Base-by-base conservation (phyloP, 2,797 vertebrate species). In the Bucorvus abyssinicus region DNA sequence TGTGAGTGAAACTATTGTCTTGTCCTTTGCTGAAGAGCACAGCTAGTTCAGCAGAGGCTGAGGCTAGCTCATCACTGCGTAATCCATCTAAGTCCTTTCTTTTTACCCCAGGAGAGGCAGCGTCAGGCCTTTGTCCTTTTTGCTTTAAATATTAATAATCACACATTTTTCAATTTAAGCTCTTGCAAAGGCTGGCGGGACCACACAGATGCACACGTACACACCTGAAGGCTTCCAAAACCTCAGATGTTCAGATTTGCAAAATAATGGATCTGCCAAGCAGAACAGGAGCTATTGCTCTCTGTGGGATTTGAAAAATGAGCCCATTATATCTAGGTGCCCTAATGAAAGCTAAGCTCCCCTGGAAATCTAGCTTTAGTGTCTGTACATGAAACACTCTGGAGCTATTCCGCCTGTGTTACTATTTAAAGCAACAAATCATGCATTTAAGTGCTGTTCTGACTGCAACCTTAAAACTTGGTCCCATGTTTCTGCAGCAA, bases 341-440 rank as follows among this genome's bases (percentile, higher is more conserved):
- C 76, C 77, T 95, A 84, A 92, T 59, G 90, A 95, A 93, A 95
- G 74, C 59, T 84, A 50, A 82, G 59, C 56, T 95, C 36, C 79
- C 57, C 49, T 92, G 69, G 55, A 93, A 94, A 89, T 90, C 85
- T 91, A 29, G 79, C 42, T 94, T 78, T 88, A 79, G 75, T 74
- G 70, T 86, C 75, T 77, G 26, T 59, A 34, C 84, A 38, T 87
- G 81, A 94, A 94, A 77, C 32, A 18, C 47, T 78, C 32, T 24
- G 63, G 74, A 59, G 1, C 81, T 56, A 69, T 60, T 95, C 74
- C 52, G 67, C 59, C 23, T 76, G 26, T 63, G 50, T 81, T 90
- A 59, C 83, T 94, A 32, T 92, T 79, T 84, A 92, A 93, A 89
- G 56, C 47, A 93, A 53, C 20, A 89, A 70, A 82, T 38, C 5